Percentiles rank a stretch among this genome's conserved stretches.
phyloP scores from a whole-genome alignment of 2,113 vertebrate species.

The Onychostoma macrolepis region DNA sequence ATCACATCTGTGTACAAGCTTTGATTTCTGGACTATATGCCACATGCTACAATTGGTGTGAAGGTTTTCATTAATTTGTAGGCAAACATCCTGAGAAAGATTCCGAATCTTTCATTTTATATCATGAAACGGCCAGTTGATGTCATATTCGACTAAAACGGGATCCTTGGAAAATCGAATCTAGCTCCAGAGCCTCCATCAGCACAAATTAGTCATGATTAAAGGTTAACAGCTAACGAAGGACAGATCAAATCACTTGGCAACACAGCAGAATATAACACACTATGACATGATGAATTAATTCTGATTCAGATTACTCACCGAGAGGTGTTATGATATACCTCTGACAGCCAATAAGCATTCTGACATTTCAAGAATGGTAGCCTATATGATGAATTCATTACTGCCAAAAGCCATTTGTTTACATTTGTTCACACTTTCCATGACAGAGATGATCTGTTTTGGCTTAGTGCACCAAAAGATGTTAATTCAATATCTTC shows the following conservation, averaged over 20 bases:
- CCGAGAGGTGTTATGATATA: background rate
- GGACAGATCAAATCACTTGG: slow-evolving; percentile 54
- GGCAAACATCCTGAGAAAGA: slow-evolving; percentile 41
- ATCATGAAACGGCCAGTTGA: slow-evolving; percentile 30
- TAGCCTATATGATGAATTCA: slow-evolving; percentile 51
- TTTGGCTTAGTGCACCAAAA: background rate
- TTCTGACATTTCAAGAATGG: slow-evolving; percentile 38
- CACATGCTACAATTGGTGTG: slow-evolving; percentile 40
- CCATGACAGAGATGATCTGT: background rate
- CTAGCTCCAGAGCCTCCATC: slow-evolving; percentile 45
- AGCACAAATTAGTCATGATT: slow-evolving; percentile 46
- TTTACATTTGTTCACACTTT: slow-evolving; percentile 1
- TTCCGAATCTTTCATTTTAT: slow-evolving; percentile 43
- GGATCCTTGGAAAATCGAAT: slow-evolving; percentile 29
- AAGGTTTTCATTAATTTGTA: slow-evolving; percentile 55
- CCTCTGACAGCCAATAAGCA: slow-evolving; percentile 37
- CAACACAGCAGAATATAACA: slow-evolving; percentile 45
- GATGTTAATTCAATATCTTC: slow-evolving; percentile 38
- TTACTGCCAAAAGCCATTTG: slow-evolving; percentile 51
- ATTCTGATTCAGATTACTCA: slow-evolving; percentile 54
- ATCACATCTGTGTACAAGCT: slow-evolving; percentile 44
- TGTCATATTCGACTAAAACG: slow-evolving; percentile 42
- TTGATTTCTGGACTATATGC: slow-evolving; percentile 15
- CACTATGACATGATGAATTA: slow-evolving; percentile 59
- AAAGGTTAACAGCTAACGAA: slow-evolving; percentile 57